Base-by-base conservation (phyloP, 2,113 vertebrate species). In the Chunga burmeisteri region DNA sequence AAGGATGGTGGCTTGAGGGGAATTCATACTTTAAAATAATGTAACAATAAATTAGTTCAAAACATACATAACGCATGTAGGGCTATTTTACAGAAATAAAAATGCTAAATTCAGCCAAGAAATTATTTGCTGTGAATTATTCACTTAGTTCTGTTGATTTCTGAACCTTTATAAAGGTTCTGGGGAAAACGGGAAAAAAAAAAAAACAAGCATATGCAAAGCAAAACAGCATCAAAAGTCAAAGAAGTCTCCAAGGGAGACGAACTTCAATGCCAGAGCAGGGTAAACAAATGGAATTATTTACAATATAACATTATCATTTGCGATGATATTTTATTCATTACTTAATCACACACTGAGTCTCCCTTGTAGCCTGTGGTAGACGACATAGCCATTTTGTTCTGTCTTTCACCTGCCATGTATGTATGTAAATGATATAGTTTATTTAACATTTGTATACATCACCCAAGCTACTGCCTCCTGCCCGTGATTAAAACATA, bases 281-380 rank as follows among this genome's bases (percentile, higher is more conserved):
- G 63, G 80, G 81, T 93, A 96, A 95, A 94, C 92, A 97, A 96
- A 92, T 95, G 77, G 95, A 97, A 97, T 97, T 94, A 95, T 97
- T 97, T 96, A 96, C 89, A 92, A 34, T 95, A 66, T 52, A 93
- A 88, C 73, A 78, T 95, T 93, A 94, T 91, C 59, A 63, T 88
- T 91, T 95, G 95, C 11, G 1, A 95, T 83, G 44, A 81, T 97
- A 89, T 96, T 93, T 95, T 93, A 96, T 97, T 94, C 93, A 97
- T 97, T 93, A 88, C 95, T 94, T 94, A 96, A 94, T 97, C 89
- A 17, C 93, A 85, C 52, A 68, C 73, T 67, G 81, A 46, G 88
- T 49, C 77, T 89, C 71, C 58, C 50, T 55, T 40, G 70, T n/a
- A 88, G 84, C 62, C 67, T 20, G 1, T 83, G 55, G 67, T 50